Base-by-base conservation (phyloP, 2,888 invertebrate species). In the Melipona bicolor region DNA sequence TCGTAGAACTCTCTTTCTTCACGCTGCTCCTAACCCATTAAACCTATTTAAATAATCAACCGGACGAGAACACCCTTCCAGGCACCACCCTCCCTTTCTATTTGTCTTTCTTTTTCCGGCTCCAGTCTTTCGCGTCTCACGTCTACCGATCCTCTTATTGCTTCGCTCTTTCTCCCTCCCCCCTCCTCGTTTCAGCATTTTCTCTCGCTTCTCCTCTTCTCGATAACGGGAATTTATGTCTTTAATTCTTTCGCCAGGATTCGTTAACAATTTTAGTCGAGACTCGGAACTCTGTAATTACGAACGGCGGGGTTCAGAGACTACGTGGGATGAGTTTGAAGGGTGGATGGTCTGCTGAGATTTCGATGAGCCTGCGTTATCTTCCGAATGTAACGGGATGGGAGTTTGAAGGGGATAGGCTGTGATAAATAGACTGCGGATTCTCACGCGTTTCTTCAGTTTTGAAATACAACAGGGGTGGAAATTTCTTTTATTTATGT, bases 1-100 rank as follows among this genome's bases (percentile, higher is more conserved):
- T 43, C 17, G 21, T 36, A 15, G 54, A 15, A 24, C 19, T 52
- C 54, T 80, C 50, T 17, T 56, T 52, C 50, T 50, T 71, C 76
- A 32, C 36, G 49, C 21, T 52, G 64, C 13, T 65, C 62, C 52
- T 43, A 43, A 43, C 43, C 43, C 43, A 43, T 43, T 43, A 43
- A 49, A 59, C 71, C 74, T 59, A 77, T 83, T 88, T 88, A 86
- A 88, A 88, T 88, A 84, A 88, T 86, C 80, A 84, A 73, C 73
- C 74, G 71, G 71, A 43, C 43, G 43, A 43, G 43, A 43, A 43
- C 9, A 43, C 43, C 9, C 43, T 43, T 43, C 43, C 43, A 43
- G 9, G 9, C 24, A 24, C 1, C 43, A 43, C 43, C 43, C 9
- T 49, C 52, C 62, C 24, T 32, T 59, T 32, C 49, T 19, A 36